Evolutionary conservation across 2,888 invertebrate genomes (phyloP), one percentile per base, ranked within the genome.

Genomic region (Euzetes globulus): DNA sequence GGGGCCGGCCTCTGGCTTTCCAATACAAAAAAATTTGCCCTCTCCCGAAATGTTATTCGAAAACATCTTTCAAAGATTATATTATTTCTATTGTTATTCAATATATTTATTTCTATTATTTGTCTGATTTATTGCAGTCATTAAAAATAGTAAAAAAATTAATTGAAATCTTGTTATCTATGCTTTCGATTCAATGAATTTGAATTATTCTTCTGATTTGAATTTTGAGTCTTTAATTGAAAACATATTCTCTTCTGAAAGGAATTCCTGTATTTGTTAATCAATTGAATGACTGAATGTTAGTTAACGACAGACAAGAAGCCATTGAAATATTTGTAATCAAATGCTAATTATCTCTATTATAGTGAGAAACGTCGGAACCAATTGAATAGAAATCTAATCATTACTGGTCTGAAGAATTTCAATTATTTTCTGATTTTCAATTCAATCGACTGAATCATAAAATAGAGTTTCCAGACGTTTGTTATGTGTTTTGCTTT

Each of bases 261-360:
- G 50, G 50, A 50, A 50, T 19, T 50, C 41, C 41, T 41, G 41
- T 41, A 41, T 41, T 41, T 58, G 58, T 58, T 15, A 29, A 58
- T 58, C 58, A 58, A 58, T 58, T 58, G 27, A 29, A 13, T 25
- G 27, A 13, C 6, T 58, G 25, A 29, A 13, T 58, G 58, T 13
- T 22, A 9, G 58, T 58, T 29, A 58, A 27, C 55, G 22, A 25
- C 22, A 11, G 9, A 25, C 22, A 25, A 17, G 15, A 15, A 13
- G 25, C 7, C 27, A 58, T 22, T 58, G 58, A 58, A 27, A 58
- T 58, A 22, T 9, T 58, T 29, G 27, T 58, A 29, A 58, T 58
- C 58, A 58, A 58, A 58, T 58, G 58, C 58, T 58, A 58, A 58
- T 58, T 27, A 58, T 58, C 41, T 41, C 41, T 41, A 41, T 41